Conservation (phyloP, 2,888 invertebrate genomes). For the Trissonchulus latispiculum region DNA sequence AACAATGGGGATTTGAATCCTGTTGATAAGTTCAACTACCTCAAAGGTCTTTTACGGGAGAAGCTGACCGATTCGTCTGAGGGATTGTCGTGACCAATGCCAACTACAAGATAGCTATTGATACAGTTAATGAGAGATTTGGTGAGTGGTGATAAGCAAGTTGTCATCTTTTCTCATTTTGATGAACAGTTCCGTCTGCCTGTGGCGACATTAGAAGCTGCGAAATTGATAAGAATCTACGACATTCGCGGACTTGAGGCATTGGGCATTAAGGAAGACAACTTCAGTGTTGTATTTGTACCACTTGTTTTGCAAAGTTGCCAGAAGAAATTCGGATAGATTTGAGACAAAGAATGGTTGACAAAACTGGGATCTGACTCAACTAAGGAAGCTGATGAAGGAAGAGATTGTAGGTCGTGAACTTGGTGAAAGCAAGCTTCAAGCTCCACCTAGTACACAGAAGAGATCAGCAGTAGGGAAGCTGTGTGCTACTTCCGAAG, state of each 20-base stretch:
- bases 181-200: neutral
- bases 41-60: neutral
- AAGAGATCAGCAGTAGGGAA: too few relatives aligned
- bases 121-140: constrained; percentile 3
- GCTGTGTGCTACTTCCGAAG: too few relatives aligned
- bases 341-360: neutral
- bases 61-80: neutral
- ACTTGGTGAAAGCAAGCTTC: too few relatives aligned
- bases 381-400: neutral
- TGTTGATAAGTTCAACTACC: constrained; percentile 13
- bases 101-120: constrained; percentile 14
- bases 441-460: too few relatives aligned
- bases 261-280: neutral
- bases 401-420: constrained; percentile 15
- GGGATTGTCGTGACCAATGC: neutral
- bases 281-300: neutral
- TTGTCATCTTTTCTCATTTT: constrained; percentile 2
- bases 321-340: neutral
- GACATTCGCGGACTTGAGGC: constrained; percentile 7
- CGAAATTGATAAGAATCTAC: neutral
- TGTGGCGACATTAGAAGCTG: neutral
- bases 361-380: neutral
- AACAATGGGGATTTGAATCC: neutral
- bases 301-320: neutral
- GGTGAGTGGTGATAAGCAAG: neutral